Percentiles rank a stretch among this genome's conserved stretches.
Conservation (phyloP, 2,797 vertebrate species). For the Apogon talboti region DNA sequence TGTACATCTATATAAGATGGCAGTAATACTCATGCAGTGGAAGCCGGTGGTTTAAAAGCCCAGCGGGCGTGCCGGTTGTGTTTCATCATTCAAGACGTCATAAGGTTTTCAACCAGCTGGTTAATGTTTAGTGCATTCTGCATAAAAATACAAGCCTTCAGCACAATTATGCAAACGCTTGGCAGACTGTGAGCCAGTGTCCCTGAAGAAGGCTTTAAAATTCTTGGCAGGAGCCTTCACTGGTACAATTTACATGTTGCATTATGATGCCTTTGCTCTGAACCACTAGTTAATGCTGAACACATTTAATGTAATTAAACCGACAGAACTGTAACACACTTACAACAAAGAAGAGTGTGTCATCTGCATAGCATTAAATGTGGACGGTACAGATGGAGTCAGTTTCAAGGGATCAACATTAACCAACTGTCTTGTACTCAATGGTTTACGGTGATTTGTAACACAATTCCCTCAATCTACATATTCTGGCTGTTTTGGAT, state of each 20-base stretch:
- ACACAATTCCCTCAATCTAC: neutral
- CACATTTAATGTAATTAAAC: neutral
- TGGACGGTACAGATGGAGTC: neutral
- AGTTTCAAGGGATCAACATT: neutral
- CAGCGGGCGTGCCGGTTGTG: conserved; percentile 23
- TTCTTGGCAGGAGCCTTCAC: conserved; percentile 21
- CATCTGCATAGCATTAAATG: conserved; percentile 27
- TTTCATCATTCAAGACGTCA: conserved; percentile 45
- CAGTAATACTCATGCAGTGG: conserved; percentile 4
- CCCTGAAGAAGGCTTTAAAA: conserved; percentile 45
- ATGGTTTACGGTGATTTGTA: neutral
- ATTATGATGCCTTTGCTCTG: conserved; percentile 31
- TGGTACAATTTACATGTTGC: conserved; percentile 4
- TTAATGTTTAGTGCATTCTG: conserved; percentile 54
- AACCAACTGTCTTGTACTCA: neutral
- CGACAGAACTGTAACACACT: conserved; percentile 2
- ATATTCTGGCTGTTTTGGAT: neutral
- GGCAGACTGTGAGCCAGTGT: conserved; percentile 27
- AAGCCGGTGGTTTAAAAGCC: conserved; percentile 17
- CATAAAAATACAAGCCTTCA: conserved; percentile 45
- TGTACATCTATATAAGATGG: conserved; percentile 2
- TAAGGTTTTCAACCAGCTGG: conserved; percentile 43
- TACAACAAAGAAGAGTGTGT: conserved; percentile 2
- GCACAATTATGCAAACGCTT: conserved; percentile 39
- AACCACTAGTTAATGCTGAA: conserved; percentile 11